A percentile compares a stretch with the other conserved stretches of the same genome.
These are phyloP conservation scores for Lamprologus ornatipinnis DNA, from an alignment of 2,113 vertebrate genomes.

Conservation along the genomic window DNA sequence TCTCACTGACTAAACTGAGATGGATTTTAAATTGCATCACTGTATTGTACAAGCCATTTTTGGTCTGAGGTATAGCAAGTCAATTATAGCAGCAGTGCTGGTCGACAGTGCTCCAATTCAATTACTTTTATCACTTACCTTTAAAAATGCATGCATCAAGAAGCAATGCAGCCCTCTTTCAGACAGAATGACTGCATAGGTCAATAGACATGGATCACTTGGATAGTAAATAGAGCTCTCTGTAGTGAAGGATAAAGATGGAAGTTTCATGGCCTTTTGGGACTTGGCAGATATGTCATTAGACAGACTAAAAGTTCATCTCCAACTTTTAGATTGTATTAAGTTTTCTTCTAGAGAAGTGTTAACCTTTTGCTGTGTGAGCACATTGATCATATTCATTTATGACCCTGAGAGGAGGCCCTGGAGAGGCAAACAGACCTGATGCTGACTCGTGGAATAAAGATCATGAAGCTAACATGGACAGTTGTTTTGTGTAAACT, in stretches of 20 bases:
- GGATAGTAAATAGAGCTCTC: neutral
- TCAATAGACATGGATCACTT: neutral
- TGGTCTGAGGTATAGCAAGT: neutral
- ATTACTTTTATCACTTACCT: conserved; percentile 12
- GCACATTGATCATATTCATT: neutral
- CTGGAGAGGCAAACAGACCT: neutral
- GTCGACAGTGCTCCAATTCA: conserved; percentile 17
- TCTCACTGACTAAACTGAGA: conserved; percentile 2
- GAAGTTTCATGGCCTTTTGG: neutral
- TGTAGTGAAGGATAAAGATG: neutral
- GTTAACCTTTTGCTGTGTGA: neutral
- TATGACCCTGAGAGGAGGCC: neutral
- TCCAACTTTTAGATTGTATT: neutral
- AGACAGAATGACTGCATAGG: neutral
- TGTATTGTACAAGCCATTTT: neutral
- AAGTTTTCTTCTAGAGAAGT: neutral
- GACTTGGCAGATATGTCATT: neutral
- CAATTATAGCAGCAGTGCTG: neutral
- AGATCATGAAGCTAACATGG: neutral
- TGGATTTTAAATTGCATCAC: conserved; percentile 8
- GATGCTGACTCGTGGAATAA: neutral
- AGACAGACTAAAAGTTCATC: neutral
- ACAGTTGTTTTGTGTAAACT: neutral
- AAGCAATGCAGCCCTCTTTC: neutral
- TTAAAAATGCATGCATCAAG: neutral